phyloP scores from a whole-genome alignment of 92 coral and sea anemone genomes.

The Montipora capitata region DNA sequence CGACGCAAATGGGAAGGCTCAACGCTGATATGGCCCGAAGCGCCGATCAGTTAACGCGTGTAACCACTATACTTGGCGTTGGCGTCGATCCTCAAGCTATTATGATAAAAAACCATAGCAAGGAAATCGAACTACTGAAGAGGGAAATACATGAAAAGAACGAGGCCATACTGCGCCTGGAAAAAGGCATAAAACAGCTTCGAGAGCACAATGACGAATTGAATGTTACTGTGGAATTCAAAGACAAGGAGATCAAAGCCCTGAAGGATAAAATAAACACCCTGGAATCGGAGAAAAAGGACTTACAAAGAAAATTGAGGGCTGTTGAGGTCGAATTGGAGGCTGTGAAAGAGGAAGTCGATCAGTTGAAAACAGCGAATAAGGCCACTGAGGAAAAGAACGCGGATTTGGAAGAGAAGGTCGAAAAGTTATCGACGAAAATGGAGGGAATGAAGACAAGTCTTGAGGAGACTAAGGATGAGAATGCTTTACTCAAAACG shows the following conservation, averaged over 20 bases:
- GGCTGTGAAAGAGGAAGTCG: conserved; percentile 43
- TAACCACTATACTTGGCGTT: too few species aligned
- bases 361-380: conserved; percentile 21
- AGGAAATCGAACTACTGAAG: not conserved
- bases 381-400: conserved; percentile 37
- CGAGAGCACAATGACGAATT: conserved; percentile 47
- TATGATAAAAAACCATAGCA: not conserved
- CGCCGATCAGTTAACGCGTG: too few species aligned
- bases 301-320: conserved; percentile 41
- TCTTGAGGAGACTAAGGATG: conserved; percentile 21
- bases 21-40: too few species aligned
- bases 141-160: conserved; percentile 32
- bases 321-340: conserved; percentile 39
- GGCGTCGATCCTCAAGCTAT: not conserved
- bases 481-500: conserved; percentile 42
- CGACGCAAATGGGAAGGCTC: too few species aligned
- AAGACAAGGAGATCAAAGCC: conserved; percentile 50
- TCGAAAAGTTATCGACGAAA: conserved; percentile 4
- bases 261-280: conserved; percentile 49
- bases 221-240: conserved; percentile 18
- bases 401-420: not conserved
- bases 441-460: conserved; percentile 23
- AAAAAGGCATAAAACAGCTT: conserved; percentile 33
- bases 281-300: conserved; percentile 57
- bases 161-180: conserved; percentile 38